Evolutionary conservation across 1,140 invertebrate genomes (phyloP), one percentile per base, ranked within the genome.

Genomic region (Lordiphosa clarofinis): DNA sequence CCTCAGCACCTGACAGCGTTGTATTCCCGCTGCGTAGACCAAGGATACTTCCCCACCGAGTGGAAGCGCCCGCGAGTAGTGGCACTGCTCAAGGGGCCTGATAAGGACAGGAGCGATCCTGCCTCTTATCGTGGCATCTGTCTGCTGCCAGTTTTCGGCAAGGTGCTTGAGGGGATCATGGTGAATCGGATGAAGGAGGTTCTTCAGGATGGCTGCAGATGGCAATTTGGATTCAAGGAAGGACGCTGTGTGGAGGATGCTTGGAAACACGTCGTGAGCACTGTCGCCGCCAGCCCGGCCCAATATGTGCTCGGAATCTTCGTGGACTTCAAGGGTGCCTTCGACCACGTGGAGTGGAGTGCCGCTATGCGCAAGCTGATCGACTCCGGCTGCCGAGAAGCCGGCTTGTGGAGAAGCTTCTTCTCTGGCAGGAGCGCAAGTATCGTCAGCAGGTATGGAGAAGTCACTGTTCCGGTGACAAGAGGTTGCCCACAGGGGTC

Each of bases 211-310:
- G 21, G 21, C 21, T 24, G 28, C 28, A 31, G 28, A 31, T 7
- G 21, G 21, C 21, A 24, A 24, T 24, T 24, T 11, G 52, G 61
- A 12, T 65, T 65, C 13, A 49, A 13, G n/a, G 24, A 31, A 40
- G 56, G 52, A 59, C 61, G 52, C 35, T 46, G 55, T n/a, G 46
- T 69, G 8, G 39, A 60, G 28, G 56, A 57, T 5, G 54, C 46
- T 5, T 52, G 31, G 1, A 4, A 1, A 24, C 21, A 24, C 21
- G 4, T 24, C 21, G 21, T 24, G 21, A 24, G 21, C 21, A 24
- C 21, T 24, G 21, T 24, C 21, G 21, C 21, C 21, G 43, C 43
- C 61, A 65, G 56, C 33, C 31, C 36, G 49, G 33, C 43, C 7
- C n/a, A 9, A 48, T 49, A 52, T 9, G 56, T 65, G 38, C 39